These are phyloP conservation scores for Gisinianus flammeolus DNA, from an alignment of 2,888 invertebrate species.

Conservation along the genomic window DNA sequence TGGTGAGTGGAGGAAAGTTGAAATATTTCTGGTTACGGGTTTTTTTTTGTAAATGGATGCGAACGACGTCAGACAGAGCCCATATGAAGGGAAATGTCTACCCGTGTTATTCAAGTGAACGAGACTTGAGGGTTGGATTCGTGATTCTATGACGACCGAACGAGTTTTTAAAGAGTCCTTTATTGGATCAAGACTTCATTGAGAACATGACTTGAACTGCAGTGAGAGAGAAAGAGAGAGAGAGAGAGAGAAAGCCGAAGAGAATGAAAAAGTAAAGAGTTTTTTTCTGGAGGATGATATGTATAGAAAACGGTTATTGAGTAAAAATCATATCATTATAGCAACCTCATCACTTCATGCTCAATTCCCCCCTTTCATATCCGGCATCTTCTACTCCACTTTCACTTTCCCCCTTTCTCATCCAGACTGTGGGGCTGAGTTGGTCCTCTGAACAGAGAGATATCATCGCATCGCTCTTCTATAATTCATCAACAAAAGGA, in stretches of 20 bases:
- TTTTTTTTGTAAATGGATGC: no score
- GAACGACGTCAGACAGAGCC: no score
- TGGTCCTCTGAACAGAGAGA: no score
- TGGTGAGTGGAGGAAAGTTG: not conserved
- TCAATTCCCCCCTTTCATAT: not conserved
- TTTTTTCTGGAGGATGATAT: no score
- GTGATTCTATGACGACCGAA: not conserved
- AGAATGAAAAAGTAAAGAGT: not conserved
- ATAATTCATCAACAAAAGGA: not conserved
- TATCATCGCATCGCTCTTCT: not conserved
- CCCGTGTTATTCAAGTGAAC: not conserved
- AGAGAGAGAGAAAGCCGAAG: not conserved
- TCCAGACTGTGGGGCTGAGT: no score
- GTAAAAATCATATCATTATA: conserved; percentile 16
- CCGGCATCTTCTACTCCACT: not conserved
- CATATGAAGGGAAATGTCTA: not conserved
- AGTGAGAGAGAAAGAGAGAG: not conserved
- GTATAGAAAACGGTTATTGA: not conserved
- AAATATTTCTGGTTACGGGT: not conserved
- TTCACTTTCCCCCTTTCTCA: no score
- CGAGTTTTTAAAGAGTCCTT: conserved; percentile 7
- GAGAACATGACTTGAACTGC: no score
- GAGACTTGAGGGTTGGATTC: not conserved
- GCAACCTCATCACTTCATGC: conserved; percentile 14
- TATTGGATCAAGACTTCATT: conserved; percentile 1